phyloP scores from a whole-genome alignment of 2,113 vertebrate species.

The Sinocyclocheilus rhinocerous region DNA sequence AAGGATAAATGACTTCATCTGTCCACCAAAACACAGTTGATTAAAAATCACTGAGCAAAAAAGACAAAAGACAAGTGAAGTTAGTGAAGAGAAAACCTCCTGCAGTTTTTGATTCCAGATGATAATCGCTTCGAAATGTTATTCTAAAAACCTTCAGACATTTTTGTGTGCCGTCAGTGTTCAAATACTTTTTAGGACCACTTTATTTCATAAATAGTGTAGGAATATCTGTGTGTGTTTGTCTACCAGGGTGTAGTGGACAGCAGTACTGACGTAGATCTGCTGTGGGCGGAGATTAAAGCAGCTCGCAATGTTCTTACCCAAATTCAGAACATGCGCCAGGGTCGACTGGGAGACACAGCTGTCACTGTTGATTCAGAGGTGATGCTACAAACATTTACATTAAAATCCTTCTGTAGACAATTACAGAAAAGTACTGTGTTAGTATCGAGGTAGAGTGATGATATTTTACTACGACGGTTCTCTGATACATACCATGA shows the following conservation, averaged over 20 bases:
- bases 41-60: not conserved
- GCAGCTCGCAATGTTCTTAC: constrained; percentile 70
- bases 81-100: not conserved
- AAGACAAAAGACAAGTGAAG: not conserved
- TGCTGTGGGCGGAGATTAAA: constrained; percentile 73
- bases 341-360: constrained; percentile 57
- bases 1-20: no score
- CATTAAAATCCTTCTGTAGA: not conserved
- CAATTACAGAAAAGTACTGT: not conserved
- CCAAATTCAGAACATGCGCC: constrained; percentile 63
- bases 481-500: no score
- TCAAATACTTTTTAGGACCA: not conserved
- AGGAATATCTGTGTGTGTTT: not conserved
- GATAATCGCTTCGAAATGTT: not conserved
- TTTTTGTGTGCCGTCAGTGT: not conserved
- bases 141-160: not conserved
- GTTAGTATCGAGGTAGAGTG: no score
- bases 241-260: constrained; percentile 62
- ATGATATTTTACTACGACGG: no score
- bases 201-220: not conserved
- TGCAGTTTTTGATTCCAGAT: not conserved
- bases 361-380: constrained; percentile 57
- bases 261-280: constrained; percentile 70
- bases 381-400: constrained; percentile 57
- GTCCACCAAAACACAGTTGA: not conserved